A percentile compares a stretch with the other conserved stretches of the same genome.
Conservation (phyloP, 1,140 invertebrate genomes). For the Bombus vancouverensis region DNA sequence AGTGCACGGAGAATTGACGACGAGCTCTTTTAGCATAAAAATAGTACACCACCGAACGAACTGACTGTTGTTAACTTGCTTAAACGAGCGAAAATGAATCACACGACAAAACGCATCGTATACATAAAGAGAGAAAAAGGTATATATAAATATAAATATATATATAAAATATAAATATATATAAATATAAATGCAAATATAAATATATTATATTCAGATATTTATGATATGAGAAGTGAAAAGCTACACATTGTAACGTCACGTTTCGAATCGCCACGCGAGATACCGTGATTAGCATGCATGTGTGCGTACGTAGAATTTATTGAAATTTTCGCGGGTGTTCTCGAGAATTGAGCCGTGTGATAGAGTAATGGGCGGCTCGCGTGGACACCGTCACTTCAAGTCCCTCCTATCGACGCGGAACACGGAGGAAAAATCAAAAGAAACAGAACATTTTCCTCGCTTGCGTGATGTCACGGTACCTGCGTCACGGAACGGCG, state of each 20-base stretch:
- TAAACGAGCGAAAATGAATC: constrained; percentile 2
- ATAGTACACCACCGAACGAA: constrained; percentile 25
- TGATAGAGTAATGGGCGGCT: constrained; percentile 7
- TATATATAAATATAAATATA: constrained; percentile 21
- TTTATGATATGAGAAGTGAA: constrained; percentile 55
- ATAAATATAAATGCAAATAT: constrained; percentile 45
- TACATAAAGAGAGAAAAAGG: constrained; percentile 30
- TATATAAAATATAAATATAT: constrained; percentile 32
- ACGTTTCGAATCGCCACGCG: not conserved
- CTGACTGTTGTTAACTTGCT: constrained; percentile 31
- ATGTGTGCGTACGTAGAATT: too few relatives aligned
- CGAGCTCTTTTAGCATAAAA: constrained; percentile 23
- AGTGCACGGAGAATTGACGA: not conserved
- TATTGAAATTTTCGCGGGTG: not conserved
- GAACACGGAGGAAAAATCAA: not conserved
- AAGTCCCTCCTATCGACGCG: not conserved
- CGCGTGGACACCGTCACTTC: constrained; percentile 1
- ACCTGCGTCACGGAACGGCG: constrained; percentile 13
- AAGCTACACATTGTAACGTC: constrained; percentile 15
- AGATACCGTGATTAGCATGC: constrained; percentile 1
- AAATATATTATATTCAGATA: constrained; percentile 64
- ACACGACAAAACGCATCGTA: constrained; percentile 26
- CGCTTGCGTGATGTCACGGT: constrained; percentile 13
- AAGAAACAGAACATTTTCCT: not conserved
- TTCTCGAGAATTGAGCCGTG: constrained; percentile 12